phyloP scores from a whole-genome alignment of 2,888 invertebrate species.

The Megaustenia siamemsis region DNA sequence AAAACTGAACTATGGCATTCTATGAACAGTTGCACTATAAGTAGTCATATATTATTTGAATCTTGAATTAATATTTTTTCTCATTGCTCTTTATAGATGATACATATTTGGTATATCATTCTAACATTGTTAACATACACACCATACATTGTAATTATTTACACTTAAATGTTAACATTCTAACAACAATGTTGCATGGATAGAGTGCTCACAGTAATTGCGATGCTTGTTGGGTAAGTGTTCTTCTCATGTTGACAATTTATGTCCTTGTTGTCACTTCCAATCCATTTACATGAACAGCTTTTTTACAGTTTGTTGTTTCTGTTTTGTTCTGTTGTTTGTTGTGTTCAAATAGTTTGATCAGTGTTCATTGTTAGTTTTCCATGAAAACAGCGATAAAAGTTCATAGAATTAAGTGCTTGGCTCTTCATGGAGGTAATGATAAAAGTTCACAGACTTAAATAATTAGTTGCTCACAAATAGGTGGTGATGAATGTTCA shows the following conservation, averaged over 20 bases:
- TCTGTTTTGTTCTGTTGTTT: not conserved
- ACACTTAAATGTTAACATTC: not conserved
- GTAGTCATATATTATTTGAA: too few species aligned
- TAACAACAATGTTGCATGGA: constrained; percentile 31
- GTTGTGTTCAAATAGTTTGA: not conserved
- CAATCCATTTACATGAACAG: not conserved
- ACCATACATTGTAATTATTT: not conserved
- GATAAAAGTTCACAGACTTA: too few species aligned
- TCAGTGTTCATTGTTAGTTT: too few species aligned
- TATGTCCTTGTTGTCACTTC: constrained; percentile 4
- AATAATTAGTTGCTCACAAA: too few species aligned
- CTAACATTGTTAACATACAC: not conserved
- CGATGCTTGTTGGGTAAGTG: constrained; percentile 78
- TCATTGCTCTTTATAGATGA: too few species aligned
- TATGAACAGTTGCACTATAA: too few species aligned
- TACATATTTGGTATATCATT: not conserved
- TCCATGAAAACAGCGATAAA: too few species aligned
- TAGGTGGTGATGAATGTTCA: too few species aligned
- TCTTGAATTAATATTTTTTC: too few species aligned
- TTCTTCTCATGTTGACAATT: not conserved
- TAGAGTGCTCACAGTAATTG: constrained; percentile 78
- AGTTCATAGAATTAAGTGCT: too few species aligned
- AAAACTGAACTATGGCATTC: too few species aligned
- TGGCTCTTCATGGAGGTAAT: too few species aligned
- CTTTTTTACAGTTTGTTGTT: not conserved